Base-by-base conservation (phyloP, 2,888 invertebrate genomes). In the Geophilus truncorum region DNA sequence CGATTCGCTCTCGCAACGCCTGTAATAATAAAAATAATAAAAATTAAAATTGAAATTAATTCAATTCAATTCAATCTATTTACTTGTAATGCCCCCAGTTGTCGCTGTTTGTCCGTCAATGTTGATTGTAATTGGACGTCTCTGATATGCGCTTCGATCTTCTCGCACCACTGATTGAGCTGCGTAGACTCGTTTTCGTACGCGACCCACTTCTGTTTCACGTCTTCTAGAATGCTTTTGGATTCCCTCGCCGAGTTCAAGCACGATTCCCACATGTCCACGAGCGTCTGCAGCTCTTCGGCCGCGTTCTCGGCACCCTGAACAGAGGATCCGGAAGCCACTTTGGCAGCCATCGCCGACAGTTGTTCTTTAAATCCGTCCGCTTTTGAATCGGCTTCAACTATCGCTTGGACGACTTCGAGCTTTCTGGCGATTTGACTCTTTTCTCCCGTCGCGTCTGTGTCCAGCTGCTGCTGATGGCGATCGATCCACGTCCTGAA, bases 401-500 rank as follows among this genome's bases (percentile, higher is more conserved):
- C 92, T 88, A 85, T 89, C 89, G 86, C 88, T 84, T 86, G 85
- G 28, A 88, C 84, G 78, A 86, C 84, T 77, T 87, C 87, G 1
- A 87, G 85, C 82, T 88, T 87, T 83, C 85, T 86, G 82, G 85
- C 84, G 70, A 97, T 91, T 84, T 96, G 95, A 0, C 91, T 89
- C 86, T 94, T 94, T 86, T 96, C 96, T 0, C 97, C 97, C 36
- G 91, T 91, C 85, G 94, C 93, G 85, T 93, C 93, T 81, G 94
- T 93, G 9, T 91, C 88, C 7, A 96, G 87, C 85, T 94, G 93
- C 83, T 95, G 94, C 80, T 92, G 92, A 87, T 95, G 94, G 12
- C 90, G 90, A 18, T 91, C 90, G 57, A 96, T 88, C 94, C 96
- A 96, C 84, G 94, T 92, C 85, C 92, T 93, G 85, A 94, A 94